Conservation (phyloP, 2,888 invertebrate genomes). For the Dynastes maya region DNA sequence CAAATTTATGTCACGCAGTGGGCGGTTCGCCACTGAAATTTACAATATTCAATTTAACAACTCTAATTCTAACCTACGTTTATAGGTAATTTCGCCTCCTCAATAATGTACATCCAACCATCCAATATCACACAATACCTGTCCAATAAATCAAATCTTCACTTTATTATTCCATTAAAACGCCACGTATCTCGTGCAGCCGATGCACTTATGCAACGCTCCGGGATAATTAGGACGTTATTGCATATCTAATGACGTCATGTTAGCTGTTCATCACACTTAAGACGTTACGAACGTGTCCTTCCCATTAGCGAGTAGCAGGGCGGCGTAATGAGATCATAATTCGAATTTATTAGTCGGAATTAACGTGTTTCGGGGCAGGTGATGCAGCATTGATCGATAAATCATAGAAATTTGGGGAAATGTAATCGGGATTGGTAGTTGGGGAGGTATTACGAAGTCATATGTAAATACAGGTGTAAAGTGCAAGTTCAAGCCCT, state of each 20-base stretch:
- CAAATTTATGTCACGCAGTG: too few species aligned
- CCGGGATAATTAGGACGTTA: slow-evolving; percentile 11
- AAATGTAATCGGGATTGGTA: too few species aligned
- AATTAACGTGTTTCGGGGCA: neutral
- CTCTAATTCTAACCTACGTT: too few species aligned
- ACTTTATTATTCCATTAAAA: slow-evolving; percentile 25
- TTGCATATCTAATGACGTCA: neutral
- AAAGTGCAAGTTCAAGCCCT: too few species aligned
- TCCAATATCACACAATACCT: too few species aligned
- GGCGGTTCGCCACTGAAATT: too few species aligned
- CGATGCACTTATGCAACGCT: slow-evolving; percentile 12
- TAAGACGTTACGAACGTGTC: slow-evolving; percentile 6
- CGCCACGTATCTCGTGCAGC: slow-evolving; percentile 1
- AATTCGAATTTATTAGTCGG: slow-evolving; percentile 8
- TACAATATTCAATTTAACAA: too few species aligned
- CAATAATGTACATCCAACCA: too few species aligned
- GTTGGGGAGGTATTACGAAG: too few species aligned
- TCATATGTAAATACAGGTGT: too few species aligned
- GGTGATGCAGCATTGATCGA: neutral
- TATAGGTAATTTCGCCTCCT: too few species aligned
- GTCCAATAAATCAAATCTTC: neutral
- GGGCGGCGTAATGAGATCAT: neutral
- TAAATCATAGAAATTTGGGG: neutral
- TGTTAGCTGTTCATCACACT: slow-evolving; percentile 21
- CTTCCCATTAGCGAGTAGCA: neutral